These are phyloP conservation scores for Gambusia yucatana DNA, from an alignment of 2,797 vertebrate species.

Conservation along the genomic window DNA sequence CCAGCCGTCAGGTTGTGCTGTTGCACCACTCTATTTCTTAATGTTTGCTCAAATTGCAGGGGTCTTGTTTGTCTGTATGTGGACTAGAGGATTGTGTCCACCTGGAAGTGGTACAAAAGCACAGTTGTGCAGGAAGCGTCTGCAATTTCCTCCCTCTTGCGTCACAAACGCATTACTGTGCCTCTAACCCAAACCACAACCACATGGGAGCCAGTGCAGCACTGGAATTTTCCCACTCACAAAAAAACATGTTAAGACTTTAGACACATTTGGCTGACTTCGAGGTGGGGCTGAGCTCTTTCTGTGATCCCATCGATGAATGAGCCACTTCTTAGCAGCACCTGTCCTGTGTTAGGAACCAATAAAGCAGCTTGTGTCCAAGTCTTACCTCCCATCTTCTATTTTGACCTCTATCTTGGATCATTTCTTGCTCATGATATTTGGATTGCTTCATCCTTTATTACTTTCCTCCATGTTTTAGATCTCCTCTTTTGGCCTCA, in stretches of 20 bases:
- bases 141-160: slow-evolving; percentile 81
- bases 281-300: slow-evolving; percentile 12
- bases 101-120: slow-evolving; percentile 79
- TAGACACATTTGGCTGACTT: slow-evolving; percentile 24
- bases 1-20: slow-evolving; percentile 42
- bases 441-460: background rate
- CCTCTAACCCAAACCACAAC: slow-evolving; percentile 81
- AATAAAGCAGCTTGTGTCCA: slow-evolving; percentile 23
- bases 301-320: slow-evolving; percentile 50
- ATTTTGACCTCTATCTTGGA: background rate
- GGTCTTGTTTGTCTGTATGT: slow-evolving; percentile 42
- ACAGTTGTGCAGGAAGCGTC: slow-evolving; percentile 80
- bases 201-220: slow-evolving; percentile 75
- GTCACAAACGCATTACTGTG: slow-evolving; percentile 77
- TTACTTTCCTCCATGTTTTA: background rate
- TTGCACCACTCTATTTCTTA: slow-evolving; percentile 26
- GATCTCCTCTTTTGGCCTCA: background rate
- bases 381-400: background rate
- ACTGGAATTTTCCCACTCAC: slow-evolving; percentile 75
- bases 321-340: slow-evolving; percentile 59
- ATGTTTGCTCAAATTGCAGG: background rate
- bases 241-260: slow-evolving; percentile 60
- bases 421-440: background rate
- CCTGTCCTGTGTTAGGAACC: slow-evolving; percentile 50
- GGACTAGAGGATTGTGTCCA: slow-evolving; percentile 54